Base-by-base conservation (phyloP, 2,113 vertebrate species). In the Nannobrachium achirus region DNA sequence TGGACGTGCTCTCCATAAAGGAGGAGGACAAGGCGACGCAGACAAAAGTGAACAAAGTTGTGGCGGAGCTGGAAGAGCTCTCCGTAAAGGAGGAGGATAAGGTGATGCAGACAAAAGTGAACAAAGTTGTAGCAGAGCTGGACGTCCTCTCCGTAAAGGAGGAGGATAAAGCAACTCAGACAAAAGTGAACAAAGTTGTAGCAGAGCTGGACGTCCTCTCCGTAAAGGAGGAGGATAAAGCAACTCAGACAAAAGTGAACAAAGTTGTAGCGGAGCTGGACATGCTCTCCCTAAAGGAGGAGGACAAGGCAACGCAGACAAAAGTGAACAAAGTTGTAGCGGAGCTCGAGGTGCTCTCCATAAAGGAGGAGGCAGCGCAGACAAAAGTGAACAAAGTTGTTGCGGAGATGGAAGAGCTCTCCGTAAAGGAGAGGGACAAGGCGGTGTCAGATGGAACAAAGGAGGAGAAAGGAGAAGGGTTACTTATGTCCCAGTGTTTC, bases 1-100 rank as follows among this genome's bases (percentile, higher is more conserved):
- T 33, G 25, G 25, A 33, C 3, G 25, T 33, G 25, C 25, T 33
- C 25, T 33, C 25, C 25, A 33, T 33, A 33, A 33, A 33, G 25
- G 25, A 33, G 25, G 25, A 33, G 25, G 25, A 33, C 25, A 33
- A 33, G 25, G 25, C 25, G 25, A 88, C 94, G n/a, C n/a, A n/a
- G n/a, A n/a, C n/a, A n/a, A n/a, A n/a, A n/a, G n/a, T n/a, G 11
- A 92, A 96, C 84, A 94, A 95, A 88, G 94, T 99, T 87, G 94
- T 93, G 14, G 95, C 96, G 82, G 96, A 99, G 88, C 87, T 99
- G 86, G 95, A 97, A 90, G 93, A 95, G 60, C 95, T 99, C 50
- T 94, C 96, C 1, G 96, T 99, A 86, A 96, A 95, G 76, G 96
- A 95, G 16, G 89, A 92, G 73, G 93, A 92, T n/a, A n/a, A 81